phyloP scores from a whole-genome alignment of 2,797 vertebrate species.

The Semaprochilodus insignis region DNA sequence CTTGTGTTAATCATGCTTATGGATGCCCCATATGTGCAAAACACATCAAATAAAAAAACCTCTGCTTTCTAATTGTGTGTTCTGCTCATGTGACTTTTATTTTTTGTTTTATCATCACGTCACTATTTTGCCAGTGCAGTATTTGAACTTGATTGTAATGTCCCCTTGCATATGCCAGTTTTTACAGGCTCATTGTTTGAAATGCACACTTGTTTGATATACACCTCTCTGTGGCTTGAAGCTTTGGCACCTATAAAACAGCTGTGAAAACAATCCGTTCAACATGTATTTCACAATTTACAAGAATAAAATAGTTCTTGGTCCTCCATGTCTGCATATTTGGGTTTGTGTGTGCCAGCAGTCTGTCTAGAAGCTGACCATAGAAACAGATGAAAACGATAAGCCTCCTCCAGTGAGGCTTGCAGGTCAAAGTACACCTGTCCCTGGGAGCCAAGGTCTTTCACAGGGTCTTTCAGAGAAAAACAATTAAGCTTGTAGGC shows the following conservation, averaged over 20 bases:
- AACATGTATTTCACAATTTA: conserved; percentile 55
- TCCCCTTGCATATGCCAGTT: conserved; percentile 11
- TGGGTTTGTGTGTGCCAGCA: conserved; percentile 8
- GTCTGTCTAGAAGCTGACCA: conserved; percentile 21
- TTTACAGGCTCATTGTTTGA: conserved; percentile 12
- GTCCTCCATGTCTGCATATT: conserved; percentile 5
- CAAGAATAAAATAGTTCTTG: conserved; percentile 34
- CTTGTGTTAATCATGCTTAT: too few relatives aligned
- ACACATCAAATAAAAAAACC: too few relatives aligned
- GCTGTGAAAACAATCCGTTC: conserved; percentile 68
- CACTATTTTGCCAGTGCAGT: not conserved
- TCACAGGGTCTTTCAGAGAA: conserved; percentile 1
- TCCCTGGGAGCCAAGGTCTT: conserved; percentile 22
- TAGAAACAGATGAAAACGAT: conserved; percentile 34
- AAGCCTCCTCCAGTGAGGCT: not conserved
- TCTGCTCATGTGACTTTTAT: not conserved
- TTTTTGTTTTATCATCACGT: not conserved
- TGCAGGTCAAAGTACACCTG: conserved; percentile 40
- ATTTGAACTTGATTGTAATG: not conserved
- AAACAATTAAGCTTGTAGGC: not conserved
- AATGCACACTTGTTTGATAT: conserved; percentile 9
- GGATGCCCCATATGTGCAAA: too few relatives aligned
- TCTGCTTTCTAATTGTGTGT: not conserved
- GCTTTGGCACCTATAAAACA: conserved; percentile 60
- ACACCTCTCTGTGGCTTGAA: conserved; percentile 42